These are phyloP conservation scores for Melikaiella ostensackeni DNA, from an alignment of 2,888 invertebrate genomes.

Conservation along the genomic window DNA sequence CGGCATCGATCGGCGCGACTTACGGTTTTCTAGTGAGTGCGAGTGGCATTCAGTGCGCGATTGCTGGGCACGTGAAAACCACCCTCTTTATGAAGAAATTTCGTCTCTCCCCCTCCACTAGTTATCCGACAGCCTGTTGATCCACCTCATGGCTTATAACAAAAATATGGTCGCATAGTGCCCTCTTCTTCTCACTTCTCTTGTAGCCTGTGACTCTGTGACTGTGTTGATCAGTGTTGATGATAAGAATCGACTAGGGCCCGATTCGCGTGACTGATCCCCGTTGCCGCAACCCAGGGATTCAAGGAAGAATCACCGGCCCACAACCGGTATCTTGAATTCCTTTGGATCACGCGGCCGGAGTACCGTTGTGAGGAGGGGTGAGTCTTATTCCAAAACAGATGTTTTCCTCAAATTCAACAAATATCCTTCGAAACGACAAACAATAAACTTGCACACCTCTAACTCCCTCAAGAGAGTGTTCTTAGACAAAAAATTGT, in stretches of 20 bases:
- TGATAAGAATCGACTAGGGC: neutral
- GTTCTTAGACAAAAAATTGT: neutral
- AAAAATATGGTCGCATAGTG: constrained; percentile 11
- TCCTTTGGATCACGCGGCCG: constrained; percentile 4
- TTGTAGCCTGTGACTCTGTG: neutral
- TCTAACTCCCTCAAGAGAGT: neutral
- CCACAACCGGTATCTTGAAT: constrained; percentile 15
- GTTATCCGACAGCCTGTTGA: constrained; percentile 29
- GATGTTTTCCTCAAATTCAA: neutral
- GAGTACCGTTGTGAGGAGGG: constrained; percentile 10
- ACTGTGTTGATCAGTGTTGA: neutral
- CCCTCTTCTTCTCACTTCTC: neutral
- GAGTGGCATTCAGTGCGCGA: constrained; percentile 20
- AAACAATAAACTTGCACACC: neutral
- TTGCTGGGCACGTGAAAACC: constrained; percentile 16
- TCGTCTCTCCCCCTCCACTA: constrained; percentile 3
- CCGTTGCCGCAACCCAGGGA: neutral
- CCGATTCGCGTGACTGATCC: too few species aligned
- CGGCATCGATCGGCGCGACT: constrained; percentile 29
- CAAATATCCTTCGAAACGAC: neutral
- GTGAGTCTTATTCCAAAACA: constrained; percentile 5
- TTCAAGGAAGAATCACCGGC: neutral
- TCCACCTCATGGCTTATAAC: neutral
- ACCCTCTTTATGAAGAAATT: constrained; percentile 10
- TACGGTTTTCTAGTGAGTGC: constrained; percentile 14